Conservation (phyloP, 2,113 vertebrate species). For the Psilopsiagon aurifrons region DNA sequence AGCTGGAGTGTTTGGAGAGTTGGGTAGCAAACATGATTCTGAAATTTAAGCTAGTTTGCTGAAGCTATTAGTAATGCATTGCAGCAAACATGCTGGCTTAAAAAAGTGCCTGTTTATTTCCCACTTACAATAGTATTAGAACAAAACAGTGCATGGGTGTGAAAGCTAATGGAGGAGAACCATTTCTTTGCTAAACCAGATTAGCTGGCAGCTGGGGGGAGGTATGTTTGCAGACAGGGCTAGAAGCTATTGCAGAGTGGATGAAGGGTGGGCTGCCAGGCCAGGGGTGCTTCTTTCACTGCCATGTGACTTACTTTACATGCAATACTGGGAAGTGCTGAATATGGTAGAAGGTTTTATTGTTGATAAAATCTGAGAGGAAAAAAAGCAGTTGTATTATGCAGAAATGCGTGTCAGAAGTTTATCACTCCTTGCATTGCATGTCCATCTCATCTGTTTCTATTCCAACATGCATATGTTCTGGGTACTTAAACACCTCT, state of each 20-base stretch:
- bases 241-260: background rate
- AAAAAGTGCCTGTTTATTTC: background rate
- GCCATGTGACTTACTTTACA: background rate
- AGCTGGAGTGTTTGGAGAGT: background rate
- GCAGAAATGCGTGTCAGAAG: background rate
- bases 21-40: background rate
- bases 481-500: background rate
- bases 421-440: background rate
- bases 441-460: background rate
- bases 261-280: background rate
- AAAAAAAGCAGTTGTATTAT: background rate
- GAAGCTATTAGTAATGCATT: background rate
- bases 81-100: background rate
- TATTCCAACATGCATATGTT: rapidly evolving
- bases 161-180: background rate
- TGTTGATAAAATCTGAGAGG: background rate
- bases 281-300: background rate
- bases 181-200: background rate
- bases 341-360: background rate
- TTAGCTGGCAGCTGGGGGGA: background rate
- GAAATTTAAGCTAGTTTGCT: background rate
- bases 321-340: background rate
- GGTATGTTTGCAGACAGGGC: background rate
- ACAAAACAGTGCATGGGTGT: background rate
- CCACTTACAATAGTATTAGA: background rate